Conservation (phyloP, 2,888 invertebrate genomes). For the Ptilodon capucinus region DNA sequence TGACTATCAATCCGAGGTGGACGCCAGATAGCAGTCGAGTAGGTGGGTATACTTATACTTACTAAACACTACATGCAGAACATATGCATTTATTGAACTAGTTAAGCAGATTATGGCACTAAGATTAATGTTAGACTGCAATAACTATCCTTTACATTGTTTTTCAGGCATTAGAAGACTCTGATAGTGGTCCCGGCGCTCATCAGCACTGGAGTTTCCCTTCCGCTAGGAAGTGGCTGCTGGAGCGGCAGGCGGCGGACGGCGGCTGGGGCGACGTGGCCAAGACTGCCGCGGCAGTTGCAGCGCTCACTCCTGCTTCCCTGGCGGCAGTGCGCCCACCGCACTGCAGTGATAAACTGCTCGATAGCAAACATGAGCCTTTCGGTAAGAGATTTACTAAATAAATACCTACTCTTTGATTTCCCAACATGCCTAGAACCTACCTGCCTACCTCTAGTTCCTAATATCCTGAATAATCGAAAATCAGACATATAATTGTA, state of each 20-base stretch:
- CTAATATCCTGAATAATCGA: too few species aligned
- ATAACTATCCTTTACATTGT: background rate
- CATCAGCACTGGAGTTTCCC: constrained; percentile 89
- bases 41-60: too few species aligned
- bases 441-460: too few species aligned
- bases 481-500: too few species aligned
- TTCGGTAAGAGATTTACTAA: constrained; percentile 78
- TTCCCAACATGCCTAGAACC: too few species aligned
- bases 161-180: constrained; percentile 88
- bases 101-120: too few species aligned
- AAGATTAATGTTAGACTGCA: too few species aligned
- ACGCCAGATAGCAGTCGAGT: too few species aligned
- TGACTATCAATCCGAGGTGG: too few species aligned
- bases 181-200: constrained; percentile 82
- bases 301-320: constrained; percentile 89
- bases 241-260: constrained; percentile 87
- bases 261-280: constrained; percentile 91
- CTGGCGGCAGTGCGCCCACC: constrained; percentile 86
- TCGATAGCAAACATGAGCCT: constrained; percentile 73
- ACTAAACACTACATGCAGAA: too few species aligned
- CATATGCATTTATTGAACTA: too few species aligned
- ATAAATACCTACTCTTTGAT: too few species aligned
- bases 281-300: constrained; percentile 89
- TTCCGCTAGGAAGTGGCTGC: constrained; percentile 88
- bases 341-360: constrained; percentile 79